A percentile compares a stretch with the other conserved stretches of the same genome.
phyloP scores from a whole-genome alignment of 2,113 vertebrate species.

The Oostethus manadensis region DNA sequence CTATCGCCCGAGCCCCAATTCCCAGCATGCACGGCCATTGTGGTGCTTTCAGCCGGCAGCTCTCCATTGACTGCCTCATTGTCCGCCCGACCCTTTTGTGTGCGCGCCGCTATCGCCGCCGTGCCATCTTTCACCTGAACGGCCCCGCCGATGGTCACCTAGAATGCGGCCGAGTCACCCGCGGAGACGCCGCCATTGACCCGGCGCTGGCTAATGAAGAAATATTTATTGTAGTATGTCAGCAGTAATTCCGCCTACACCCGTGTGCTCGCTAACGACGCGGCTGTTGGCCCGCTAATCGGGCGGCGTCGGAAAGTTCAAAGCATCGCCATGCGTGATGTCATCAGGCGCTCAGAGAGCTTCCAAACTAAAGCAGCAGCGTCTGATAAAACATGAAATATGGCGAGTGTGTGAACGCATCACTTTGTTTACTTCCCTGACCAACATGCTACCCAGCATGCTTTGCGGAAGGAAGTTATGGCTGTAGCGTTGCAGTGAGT shows the following conservation, averaged over 20 bases:
- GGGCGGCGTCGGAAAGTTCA: background rate
- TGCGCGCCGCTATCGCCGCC: conserved; percentile 60
- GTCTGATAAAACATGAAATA: too few species aligned
- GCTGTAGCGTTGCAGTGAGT: too few species aligned
- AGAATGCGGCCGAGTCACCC: conserved; percentile 33
- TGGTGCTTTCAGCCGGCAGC: conserved; percentile 67
- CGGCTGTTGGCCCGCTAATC: conserved; percentile 36
- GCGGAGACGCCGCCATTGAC: conserved; percentile 48
- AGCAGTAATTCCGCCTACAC: conserved; percentile 26
- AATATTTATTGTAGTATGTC: conserved; percentile 21
- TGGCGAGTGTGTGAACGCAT: too few species aligned
- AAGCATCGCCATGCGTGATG: too few species aligned
- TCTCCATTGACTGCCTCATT: conserved; percentile 72
- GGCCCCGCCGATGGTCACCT: conserved; percentile 49
- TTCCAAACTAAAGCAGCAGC: too few species aligned
- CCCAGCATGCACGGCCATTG: conserved; percentile 72
- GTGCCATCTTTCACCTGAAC: conserved; percentile 73
- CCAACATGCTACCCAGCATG: too few species aligned
- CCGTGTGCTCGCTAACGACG: conserved; percentile 33
- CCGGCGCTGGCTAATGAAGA: conserved; percentile 33
- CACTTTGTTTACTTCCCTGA: too few species aligned
- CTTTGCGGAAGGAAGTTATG: too few species aligned
- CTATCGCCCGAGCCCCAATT: conserved; percentile 68
- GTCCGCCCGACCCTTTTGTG: conserved; percentile 66
- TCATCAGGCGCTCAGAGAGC: too few species aligned